These are phyloP conservation scores for Ridgeia piscesae DNA, from an alignment of 1,140 invertebrate species.

Conservation along the genomic window DNA sequence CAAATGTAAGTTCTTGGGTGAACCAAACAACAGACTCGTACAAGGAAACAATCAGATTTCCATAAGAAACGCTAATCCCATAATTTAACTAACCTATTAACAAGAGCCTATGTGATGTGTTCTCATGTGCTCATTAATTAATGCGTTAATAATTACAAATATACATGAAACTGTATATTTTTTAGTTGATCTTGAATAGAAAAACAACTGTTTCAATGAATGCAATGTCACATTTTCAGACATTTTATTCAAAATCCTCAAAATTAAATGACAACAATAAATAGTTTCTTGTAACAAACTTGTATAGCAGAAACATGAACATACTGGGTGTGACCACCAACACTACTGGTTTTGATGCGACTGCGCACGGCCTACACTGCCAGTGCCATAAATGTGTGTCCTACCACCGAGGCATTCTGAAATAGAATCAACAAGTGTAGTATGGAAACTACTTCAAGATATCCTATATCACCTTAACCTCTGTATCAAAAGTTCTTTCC, in stretches of 20 bases:
- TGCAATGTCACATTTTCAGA: neutral
- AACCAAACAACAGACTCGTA: too few relatives aligned
- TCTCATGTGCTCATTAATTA: too few relatives aligned
- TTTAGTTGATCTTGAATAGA: too few relatives aligned
- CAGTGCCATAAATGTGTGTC: neutral
- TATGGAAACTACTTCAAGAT: neutral
- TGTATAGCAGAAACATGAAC: neutral
- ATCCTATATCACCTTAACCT: neutral
- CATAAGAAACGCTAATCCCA: too few relatives aligned
- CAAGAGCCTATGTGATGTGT: too few relatives aligned
- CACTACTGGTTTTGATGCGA: neutral
- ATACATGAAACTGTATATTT: too few relatives aligned
- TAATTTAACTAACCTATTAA: too few relatives aligned
- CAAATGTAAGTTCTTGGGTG: too few relatives aligned
- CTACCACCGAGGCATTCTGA: neutral
- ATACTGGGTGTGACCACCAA: neutral
- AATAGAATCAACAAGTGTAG: neutral
- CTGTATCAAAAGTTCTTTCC: neutral
- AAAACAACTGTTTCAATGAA: neutral
- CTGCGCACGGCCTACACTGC: neutral
- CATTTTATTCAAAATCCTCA: neutral
- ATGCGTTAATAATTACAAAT: neutral
- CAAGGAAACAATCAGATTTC: too few relatives aligned
- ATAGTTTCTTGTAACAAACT: conserved; percentile 6
- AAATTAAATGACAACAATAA: conserved; percentile 7